Base-by-base conservation (phyloP, 2,113 vertebrate genomes). In the Mungos mungo region DNA sequence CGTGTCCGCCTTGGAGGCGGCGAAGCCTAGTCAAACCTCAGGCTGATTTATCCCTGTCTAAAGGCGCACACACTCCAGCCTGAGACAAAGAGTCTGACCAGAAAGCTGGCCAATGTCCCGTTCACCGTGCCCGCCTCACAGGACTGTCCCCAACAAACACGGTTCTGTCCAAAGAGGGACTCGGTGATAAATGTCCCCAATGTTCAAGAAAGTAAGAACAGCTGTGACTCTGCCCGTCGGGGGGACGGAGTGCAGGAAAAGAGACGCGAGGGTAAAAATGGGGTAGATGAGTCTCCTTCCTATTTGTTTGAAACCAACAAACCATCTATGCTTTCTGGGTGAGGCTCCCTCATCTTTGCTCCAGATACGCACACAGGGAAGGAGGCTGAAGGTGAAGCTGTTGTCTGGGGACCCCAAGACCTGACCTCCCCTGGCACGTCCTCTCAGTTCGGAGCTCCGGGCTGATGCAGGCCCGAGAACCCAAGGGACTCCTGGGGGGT, bases 391-490 rank as follows among this genome's bases (percentile, higher is more conserved):
- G 57, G 76, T 72, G 27, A 66, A 19, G 2, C 21, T 52, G 45
- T 54, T 52, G 47, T 15, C 35, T 11, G 82, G 54, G 66, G 69
- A 66, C 13, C 16, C 86, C 31, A 0, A 41, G 45, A 18, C 82
- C 38, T 0, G 0, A 3, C 21, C 47, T 1, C 45, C 21, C 16
- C 8, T 7, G 19, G 8, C 54, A 10, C 0, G 21, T 8, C 65
- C n/a, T 0, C 50, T 27, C 10, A 33, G 41, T 68, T 16, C 2
- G 0, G 29, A 52, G 15, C 66, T 92, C 57, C 3, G 11, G 14
- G 82, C 77, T 21, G 38, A 69, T 63, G 38, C n/a, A 4, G 29
- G 10, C 0, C 54, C 2, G 1, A 11, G 54, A 72, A 35, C 41
- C 63, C 25, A 4, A 15, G 65, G n/a, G 77, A 87, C 25, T 54